A percentile compares a stretch with the other conserved stretches of the same genome.
Evolutionary conservation across 2,888 invertebrate genomes (phyloP).

Genomic region (Troides helena): DNA sequence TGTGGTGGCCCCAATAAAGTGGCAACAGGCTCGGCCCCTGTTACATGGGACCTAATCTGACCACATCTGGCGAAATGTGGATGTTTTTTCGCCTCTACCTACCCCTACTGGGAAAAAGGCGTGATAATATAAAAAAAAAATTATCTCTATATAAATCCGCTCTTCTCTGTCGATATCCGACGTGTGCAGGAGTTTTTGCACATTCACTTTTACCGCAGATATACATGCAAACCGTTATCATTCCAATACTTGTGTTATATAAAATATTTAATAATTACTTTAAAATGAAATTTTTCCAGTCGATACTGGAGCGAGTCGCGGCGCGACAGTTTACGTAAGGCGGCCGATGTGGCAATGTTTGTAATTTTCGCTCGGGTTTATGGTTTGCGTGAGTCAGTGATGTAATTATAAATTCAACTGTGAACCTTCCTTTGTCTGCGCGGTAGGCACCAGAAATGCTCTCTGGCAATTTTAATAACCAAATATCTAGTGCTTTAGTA

Average conservation of each 20-base stretch:
- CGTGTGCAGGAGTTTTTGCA: not conserved
- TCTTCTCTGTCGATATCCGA: not conserved
- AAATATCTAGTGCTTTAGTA: not conserved
- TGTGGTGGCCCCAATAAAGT: too few species aligned
- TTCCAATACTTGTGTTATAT: constrained; percentile 16
- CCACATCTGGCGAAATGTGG: too few species aligned
- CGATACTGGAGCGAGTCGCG: constrained; percentile 1
- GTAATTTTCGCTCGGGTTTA: constrained; percentile 25
- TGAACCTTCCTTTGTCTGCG: constrained; percentile 19
- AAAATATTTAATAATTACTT: constrained; percentile 4
- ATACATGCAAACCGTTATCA: not conserved
- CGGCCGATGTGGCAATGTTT: constrained; percentile 21
- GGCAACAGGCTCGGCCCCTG: too few species aligned
- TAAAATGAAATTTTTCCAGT: constrained; percentile 7
- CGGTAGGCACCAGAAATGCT: constrained; percentile 1
- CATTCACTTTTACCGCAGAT: constrained; percentile 13
- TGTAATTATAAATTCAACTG: constrained; percentile 25
- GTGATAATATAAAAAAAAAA: too few species aligned
- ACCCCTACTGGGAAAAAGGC: too few species aligned
- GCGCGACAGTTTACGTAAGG: constrained; percentile 18
- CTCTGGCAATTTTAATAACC: constrained; percentile 2
- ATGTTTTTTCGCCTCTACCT: too few species aligned
- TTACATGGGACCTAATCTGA: too few species aligned
- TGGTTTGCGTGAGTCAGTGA: constrained; percentile 25
- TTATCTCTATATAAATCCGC: constrained; percentile 8